phyloP scores from a whole-genome alignment of 2,888 invertebrate species.

The Rhingia rostrata region DNA sequence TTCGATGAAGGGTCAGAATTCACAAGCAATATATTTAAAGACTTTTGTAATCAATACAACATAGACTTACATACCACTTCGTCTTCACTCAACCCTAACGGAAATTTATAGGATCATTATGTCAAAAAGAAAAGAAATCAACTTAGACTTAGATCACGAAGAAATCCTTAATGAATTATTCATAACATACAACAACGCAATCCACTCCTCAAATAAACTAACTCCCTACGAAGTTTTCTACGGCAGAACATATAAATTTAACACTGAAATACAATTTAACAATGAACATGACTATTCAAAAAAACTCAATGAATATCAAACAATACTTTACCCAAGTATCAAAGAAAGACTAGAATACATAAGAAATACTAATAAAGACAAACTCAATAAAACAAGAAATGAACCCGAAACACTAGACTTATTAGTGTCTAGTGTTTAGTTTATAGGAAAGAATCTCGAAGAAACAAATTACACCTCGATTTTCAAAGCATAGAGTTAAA shows the following conservation, averaged over 20 bases:
- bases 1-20: not conserved
- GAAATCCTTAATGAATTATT: too few relatives aligned
- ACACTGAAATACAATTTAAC: not conserved
- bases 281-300: not conserved
- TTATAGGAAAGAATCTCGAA: too few relatives aligned
- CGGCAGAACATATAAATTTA: not conserved
- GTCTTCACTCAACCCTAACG: too few relatives aligned
- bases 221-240: constrained; percentile 5
- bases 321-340: not conserved
- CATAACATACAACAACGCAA: too few relatives aligned
- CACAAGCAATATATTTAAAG: not conserved
- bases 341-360: not conserved
- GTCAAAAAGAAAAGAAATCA: too few relatives aligned
- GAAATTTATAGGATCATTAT: too few relatives aligned
- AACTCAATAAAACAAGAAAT: too few relatives aligned
- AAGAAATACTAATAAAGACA: not conserved
- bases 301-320: not conserved
- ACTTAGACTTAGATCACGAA: too few relatives aligned
- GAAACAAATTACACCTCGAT: too few relatives aligned
- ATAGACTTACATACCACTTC: not conserved
- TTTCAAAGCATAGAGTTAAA: too few relatives aligned
- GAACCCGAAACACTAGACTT: too few relatives aligned
- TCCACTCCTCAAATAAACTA: not conserved
- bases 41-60: not conserved
- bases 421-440: too few relatives aligned